phyloP scores from a whole-genome alignment of 2,888 invertebrate genomes.

The Caenorhabditis doughertyi region DNA sequence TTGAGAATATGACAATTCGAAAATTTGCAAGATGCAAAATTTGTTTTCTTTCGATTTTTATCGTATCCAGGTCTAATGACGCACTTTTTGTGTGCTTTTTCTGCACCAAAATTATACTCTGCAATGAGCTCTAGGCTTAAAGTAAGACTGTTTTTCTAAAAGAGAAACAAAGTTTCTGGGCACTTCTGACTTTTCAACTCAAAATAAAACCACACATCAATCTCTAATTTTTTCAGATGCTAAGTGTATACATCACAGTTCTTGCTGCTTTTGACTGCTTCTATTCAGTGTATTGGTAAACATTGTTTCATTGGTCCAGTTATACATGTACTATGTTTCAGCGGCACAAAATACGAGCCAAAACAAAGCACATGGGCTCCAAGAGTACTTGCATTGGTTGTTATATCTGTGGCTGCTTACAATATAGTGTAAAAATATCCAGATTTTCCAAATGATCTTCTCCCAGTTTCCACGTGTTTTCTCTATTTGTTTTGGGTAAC shows the following conservation, averaged over 20 bases:
- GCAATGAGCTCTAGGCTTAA: too few species aligned
- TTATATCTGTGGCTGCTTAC: conserved; percentile 73
- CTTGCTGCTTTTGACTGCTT: conserved; percentile 79
- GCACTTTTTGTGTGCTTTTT: too few species aligned
- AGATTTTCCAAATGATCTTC: conserved; percentile 19
- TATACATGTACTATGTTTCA: conserved; percentile 1
- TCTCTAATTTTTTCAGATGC: conserved; percentile 70
- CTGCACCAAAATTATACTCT: too few species aligned
- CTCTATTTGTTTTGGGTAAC: conserved; percentile 9
- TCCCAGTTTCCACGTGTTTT: background rate
- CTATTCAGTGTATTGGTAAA: conserved; percentile 72
- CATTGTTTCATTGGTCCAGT: background rate
- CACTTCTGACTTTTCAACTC: too few species aligned
- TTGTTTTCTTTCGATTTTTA: too few species aligned
- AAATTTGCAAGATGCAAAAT: background rate
- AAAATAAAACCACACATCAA: too few species aligned
- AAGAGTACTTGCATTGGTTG: conserved; percentile 68
- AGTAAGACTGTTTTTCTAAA: too few species aligned
- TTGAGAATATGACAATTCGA: too few species aligned
- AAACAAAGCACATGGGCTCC: conserved; percentile 69
- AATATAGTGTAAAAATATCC: conserved; percentile 68
- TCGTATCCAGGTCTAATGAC: too few species aligned
- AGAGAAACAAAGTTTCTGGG: too few species aligned
- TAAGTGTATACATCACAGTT: conserved; percentile 79
- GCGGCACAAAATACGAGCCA: conserved; percentile 58